Evolutionary conservation across 2,888 invertebrate genomes (phyloP), one percentile per base, ranked within the genome.

Genomic region (Theretra japonica): DNA sequence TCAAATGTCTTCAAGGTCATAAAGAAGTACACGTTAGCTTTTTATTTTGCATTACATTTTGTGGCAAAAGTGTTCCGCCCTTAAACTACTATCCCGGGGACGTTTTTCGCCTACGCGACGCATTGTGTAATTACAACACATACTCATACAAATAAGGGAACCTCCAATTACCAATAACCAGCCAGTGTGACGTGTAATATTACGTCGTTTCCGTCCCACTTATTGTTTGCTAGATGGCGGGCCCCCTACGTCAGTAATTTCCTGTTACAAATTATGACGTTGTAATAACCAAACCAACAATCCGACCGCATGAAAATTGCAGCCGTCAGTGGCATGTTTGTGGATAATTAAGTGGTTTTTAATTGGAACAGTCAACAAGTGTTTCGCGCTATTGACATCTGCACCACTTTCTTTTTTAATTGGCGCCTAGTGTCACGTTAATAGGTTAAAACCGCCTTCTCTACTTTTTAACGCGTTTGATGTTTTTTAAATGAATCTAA

Each of bases 361-460:
- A 53, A 53, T 53, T 17, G 53, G 53, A 53, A n/a, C 53, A n/a
- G n/a, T 53, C 53, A n/a, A 53, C 53, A 53, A n/a, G 53, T 53
- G 53, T 53, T 53, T 53, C n/a, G 53, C 19, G n/a, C 4, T 53
- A 53, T 53, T 53, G 53, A 53, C 53, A 53, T 53, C n/a, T n/a
- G 53, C 53, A n/a, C 53, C n/a, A 53, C n/a, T 53, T 53, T 53
- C 53, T n/a, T 53, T 53, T 53, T 41, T 41, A n/a, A n/a, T n/a
- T n/a, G 53, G 17, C n/a, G 53, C 53, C 19, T n/a, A n/a, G n/a
- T n/a, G 53, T n/a, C 19, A 6, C 53, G 33, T 33, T 8, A 33
- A 33, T 33, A 33, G 33, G 33, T 8, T 33, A 7, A 33, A 15
- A 15, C 11, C 11, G 41, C 41, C 41, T 41, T 41, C 15, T 15